phyloP scores from a whole-genome alignment of 2,797 vertebrate species.

The Garrulus glandarius region DNA sequence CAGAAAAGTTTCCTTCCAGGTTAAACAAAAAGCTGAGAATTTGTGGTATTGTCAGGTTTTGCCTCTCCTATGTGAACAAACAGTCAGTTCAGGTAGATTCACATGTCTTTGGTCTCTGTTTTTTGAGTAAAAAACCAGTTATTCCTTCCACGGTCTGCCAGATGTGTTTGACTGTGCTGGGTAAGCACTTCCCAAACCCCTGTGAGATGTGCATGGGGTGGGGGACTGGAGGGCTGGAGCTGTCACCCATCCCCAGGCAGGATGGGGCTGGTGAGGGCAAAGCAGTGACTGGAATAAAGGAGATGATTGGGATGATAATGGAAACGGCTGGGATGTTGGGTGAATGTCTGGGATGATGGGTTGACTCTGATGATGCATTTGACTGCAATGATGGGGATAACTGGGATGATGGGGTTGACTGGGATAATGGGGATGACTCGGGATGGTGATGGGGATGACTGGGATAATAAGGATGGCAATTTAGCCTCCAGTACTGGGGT shows the following conservation, averaged over 20 bases:
- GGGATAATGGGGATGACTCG: not conserved
- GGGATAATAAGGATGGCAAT: not conserved
- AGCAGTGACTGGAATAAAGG: not conserved
- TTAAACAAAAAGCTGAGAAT: not conserved
- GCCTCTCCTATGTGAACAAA: not conserved
- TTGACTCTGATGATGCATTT: not conserved
- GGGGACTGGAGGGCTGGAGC: not conserved
- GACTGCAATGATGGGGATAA: not conserved
- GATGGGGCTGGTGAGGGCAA: not conserved
- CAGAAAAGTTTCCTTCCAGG: not conserved
- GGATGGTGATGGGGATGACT: not conserved
- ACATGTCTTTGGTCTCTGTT: not conserved
- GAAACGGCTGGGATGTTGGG: not conserved
- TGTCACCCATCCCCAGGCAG: not conserved
- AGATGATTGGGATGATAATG: not conserved
- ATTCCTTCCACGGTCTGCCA: not conserved
- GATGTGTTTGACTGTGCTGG: not conserved
- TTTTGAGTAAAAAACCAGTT: not conserved
- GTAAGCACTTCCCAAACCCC: not conserved
- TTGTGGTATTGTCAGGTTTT: not conserved
- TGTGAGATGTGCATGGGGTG: not conserved
- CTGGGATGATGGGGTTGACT: not conserved
- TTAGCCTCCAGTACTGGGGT: not conserved
- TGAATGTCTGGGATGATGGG: not conserved
- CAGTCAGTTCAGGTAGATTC: not conserved